Conservation (phyloP, 2,113 vertebrate genomes). For the Sminthopsis crassicaudata region DNA sequence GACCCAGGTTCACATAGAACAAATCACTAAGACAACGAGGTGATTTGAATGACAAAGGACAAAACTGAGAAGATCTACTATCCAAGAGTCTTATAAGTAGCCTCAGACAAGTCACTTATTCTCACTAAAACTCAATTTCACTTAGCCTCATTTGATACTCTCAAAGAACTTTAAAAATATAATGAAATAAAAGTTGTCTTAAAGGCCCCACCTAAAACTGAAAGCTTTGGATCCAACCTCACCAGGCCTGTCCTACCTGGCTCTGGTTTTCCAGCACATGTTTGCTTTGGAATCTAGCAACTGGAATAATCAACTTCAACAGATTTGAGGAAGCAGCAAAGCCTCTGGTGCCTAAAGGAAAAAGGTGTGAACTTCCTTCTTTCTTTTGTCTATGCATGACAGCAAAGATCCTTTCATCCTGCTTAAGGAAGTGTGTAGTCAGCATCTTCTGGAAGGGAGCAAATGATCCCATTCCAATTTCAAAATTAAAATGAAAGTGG, state of each 20-base stretch:
- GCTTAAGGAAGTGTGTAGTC: not conserved
- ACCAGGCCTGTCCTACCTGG: conserved; percentile 33
- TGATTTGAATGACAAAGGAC: not conserved
- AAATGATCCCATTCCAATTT: not conserved
- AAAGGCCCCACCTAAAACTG: conserved; percentile 15
- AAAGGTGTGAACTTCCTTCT: conserved; percentile 19
- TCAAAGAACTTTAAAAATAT: conserved; percentile 55
- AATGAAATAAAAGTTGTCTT: conserved; percentile 44
- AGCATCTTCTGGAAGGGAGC: conserved; percentile 33
- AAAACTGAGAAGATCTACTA: not conserved
- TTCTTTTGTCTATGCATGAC: conserved; percentile 47
- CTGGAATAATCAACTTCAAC: conserved; percentile 32
- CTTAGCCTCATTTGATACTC: not conserved
- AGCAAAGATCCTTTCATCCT: conserved; percentile 12
- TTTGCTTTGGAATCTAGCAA: conserved; percentile 70
- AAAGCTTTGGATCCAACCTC: conserved; percentile 59
- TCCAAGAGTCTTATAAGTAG: not conserved
- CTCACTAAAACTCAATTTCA: not conserved
- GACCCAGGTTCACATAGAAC: no score
- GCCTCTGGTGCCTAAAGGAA: not conserved
- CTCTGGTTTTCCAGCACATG: conserved; percentile 48
- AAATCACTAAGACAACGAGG: not conserved
- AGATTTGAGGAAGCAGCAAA: conserved; percentile 45
- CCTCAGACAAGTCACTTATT: not conserved
- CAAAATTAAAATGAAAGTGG: conserved; percentile 44